Evolutionary conservation across 2,113 vertebrate genomes (phyloP), one percentile per base, ranked within the genome.

Genomic region (Actinemys pallida): DNA sequence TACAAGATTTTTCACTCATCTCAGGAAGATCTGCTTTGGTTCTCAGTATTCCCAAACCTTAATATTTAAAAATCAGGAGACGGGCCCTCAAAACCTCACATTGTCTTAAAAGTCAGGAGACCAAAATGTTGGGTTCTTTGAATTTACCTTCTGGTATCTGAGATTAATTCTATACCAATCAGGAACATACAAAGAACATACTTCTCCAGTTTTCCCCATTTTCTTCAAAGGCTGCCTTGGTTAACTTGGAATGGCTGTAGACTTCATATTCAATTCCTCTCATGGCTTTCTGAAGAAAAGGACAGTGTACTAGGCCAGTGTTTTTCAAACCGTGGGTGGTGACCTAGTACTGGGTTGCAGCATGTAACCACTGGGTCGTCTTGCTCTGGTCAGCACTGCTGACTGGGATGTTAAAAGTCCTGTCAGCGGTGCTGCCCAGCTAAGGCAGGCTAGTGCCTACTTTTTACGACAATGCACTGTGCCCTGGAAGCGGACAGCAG

Each of bases 1-100:
- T 49, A 39, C 19, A 39, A 72, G n/a, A 72, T 72, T 72, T 13
- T 76, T 9, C 3, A 72, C 2, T 85, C 24, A 3, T 0, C 0
- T 39, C 27, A 80, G 17, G 31, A 95, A 75, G 62, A 90, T 88
- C 83, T 75, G 2, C 0, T 65, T 56, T 5, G 65, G 45, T 80
- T 91, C 86, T 50, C 1, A 84, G 27, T 1, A 92, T 12, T 17
- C 57, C 13, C 72, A 94, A 91, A 4, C n/a, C 65, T 24, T 3
- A 35, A 69, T 2, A 31, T 75, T 89, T 85, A 65, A 91, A 72
- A 94, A 69, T 31, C 85, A 84, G 0, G 0, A 6, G 8, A 65
- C 39, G 7, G 19, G 54, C 3, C 87, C 81, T 56, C 84, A n/a
- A 82, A 93, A 22, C 31, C 59, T 72, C 19, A 39, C 9, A 22